Percentiles rank a stretch among this genome's conserved stretches.
Conservation (phyloP, 1,140 invertebrate species). For the Zeugodacus cucurbitae region DNA sequence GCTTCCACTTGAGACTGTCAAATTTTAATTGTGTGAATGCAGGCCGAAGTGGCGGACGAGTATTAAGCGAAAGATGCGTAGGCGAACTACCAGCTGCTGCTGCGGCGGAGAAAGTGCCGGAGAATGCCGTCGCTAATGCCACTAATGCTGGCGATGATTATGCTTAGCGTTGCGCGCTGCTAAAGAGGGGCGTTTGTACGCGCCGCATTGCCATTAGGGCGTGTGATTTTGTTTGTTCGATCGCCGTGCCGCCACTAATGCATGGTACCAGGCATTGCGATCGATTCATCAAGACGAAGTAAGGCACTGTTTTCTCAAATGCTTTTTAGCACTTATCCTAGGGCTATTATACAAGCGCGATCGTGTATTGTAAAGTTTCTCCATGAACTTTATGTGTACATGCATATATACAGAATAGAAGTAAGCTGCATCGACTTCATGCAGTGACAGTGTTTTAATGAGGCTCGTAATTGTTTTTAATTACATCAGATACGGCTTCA, state of each 20-base stretch:
- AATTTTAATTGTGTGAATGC: conserved; percentile 28
- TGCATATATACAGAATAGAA: not conserved
- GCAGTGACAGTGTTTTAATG: not conserved
- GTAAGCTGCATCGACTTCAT: not conserved
- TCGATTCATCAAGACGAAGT: not conserved
- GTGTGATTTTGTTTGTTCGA: not conserved
- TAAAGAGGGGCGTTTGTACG: not conserved
- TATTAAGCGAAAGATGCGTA: not conserved
- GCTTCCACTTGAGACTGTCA: conserved; percentile 26
- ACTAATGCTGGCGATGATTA: not conserved
- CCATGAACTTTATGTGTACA: not conserved
- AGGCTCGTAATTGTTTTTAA: conserved; percentile 37
- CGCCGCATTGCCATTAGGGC: not conserved
- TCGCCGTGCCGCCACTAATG: not conserved
- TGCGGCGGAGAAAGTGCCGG: not conserved
- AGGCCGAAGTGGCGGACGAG: not conserved
- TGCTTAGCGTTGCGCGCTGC: not conserved
- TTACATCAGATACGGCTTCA: not conserved
- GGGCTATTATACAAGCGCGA: not conserved
- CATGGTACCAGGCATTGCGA: not conserved
- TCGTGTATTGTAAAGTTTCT: not conserved
- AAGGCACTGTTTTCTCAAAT: not conserved
- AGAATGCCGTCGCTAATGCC: not conserved
- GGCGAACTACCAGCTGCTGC: not conserved
- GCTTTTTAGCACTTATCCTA: not conserved